phyloP scores from a whole-genome alignment of 2,113 vertebrate species.

The Gambusia affinis region DNA sequence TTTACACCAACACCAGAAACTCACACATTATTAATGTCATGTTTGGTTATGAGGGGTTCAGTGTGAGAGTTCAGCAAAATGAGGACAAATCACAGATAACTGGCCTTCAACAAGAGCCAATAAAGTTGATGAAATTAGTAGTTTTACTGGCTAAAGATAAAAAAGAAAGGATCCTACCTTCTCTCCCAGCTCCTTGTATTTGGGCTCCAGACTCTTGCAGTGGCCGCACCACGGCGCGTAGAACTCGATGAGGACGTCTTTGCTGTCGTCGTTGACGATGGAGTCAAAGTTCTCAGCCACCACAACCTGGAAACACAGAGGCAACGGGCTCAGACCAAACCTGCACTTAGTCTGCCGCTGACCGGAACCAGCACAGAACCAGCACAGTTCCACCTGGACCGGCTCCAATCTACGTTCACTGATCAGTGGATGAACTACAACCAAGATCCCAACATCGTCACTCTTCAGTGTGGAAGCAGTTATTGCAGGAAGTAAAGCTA shows the following conservation, averaged over 20 bases:
- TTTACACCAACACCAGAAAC: no score
- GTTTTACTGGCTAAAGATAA: not conserved
- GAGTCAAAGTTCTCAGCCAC: slow-evolving; percentile 98
- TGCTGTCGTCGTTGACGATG: slow-evolving; percentile 92
- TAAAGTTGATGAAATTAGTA: not conserved
- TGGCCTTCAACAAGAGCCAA: no score
- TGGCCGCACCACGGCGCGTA: slow-evolving; percentile 99
- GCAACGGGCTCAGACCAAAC: not conserved
- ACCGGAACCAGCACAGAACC: no score
- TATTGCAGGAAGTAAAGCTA: no score
- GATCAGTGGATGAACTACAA: no score
- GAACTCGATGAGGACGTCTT: slow-evolving; percentile 97
- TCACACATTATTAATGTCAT: not conserved
- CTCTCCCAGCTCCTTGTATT: slow-evolving; percentile 94
- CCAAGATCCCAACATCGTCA: no score
- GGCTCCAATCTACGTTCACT: no score
- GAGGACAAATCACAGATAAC: no score
- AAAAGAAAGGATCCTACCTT: slow-evolving; percentile 80
- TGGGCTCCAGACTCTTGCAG: slow-evolving; percentile 98
- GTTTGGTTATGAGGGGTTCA: not conserved
- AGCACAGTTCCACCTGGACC: no score
- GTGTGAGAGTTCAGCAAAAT: not conserved
- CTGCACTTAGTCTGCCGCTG: not conserved
- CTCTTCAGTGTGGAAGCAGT: no score
- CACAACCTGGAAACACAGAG: slow-evolving; percentile 80